Conservation (phyloP, 2,888 invertebrate genomes). For the Apotomis betuletana region DNA sequence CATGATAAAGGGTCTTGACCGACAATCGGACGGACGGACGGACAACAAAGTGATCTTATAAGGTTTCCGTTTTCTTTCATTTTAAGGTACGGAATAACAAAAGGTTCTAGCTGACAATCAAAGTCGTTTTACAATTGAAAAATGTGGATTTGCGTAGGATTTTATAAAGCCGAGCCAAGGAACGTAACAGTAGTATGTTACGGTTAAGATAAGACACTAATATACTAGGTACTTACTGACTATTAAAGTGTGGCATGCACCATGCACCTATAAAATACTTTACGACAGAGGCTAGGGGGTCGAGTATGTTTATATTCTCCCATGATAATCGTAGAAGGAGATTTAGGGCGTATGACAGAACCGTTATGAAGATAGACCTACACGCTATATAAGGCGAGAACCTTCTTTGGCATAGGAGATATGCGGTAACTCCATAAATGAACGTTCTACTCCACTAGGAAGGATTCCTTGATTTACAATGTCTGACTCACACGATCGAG, state of each 20-base stretch:
- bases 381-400: slow-evolving; percentile 50
- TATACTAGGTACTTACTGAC: too few relatives aligned
- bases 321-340: slow-evolving; percentile 53
- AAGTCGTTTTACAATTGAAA: too few relatives aligned
- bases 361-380: slow-evolving; percentile 58
- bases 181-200: too few relatives aligned
- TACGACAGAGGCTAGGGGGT: not conserved
- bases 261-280: slow-evolving; percentile 2
- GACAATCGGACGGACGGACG: too few relatives aligned
- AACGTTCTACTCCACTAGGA: slow-evolving; percentile 20
- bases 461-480: slow-evolving; percentile 12
- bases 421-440: slow-evolving; percentile 25
- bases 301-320: slow-evolving; percentile 40
- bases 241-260: not conserved
- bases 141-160: too few relatives aligned
- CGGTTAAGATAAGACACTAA: too few relatives aligned
- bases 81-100: too few relatives aligned
- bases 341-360: slow-evolving; percentile 59
- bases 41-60: too few relatives aligned
- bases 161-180: too few relatives aligned
- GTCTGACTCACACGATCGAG: slow-evolving; percentile 3
- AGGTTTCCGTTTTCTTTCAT: too few relatives aligned
- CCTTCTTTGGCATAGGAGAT: slow-evolving; percentile 23
- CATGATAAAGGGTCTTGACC: too few relatives aligned
- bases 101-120: too few relatives aligned